Percentiles rank a stretch among this genome's conserved stretches.
phyloP scores from a whole-genome alignment of 2,888 invertebrate species.

The Coecobrya sp. region DNA sequence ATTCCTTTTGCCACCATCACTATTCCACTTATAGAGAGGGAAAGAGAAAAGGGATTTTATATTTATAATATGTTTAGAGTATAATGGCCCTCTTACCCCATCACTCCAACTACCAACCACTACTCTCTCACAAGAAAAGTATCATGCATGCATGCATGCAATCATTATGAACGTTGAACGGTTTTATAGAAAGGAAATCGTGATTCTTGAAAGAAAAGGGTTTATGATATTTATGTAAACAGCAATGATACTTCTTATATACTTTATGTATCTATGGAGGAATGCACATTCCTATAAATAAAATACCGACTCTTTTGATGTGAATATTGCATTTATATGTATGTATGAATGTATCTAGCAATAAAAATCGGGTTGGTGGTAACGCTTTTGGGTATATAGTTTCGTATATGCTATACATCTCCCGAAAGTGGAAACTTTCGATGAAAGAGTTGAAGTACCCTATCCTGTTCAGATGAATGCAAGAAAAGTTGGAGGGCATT shows the following conservation, averaged over 20 bases:
- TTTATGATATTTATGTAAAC: conserved; percentile 13
- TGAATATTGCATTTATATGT: neutral
- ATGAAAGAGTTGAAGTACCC: conserved; percentile 23
- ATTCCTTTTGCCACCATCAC: neutral
- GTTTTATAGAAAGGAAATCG: conserved; percentile 55
- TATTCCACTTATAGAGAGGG: neutral
- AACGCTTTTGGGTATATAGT: neutral
- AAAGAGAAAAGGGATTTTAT: conserved; percentile 21
- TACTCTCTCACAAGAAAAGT: conserved; percentile 2
- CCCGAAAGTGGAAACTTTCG: neutral
- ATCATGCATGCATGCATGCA: conserved; percentile 37
- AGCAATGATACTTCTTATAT: neutral
- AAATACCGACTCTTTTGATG: neutral
- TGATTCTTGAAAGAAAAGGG: conserved; percentile 58
- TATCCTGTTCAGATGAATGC: conserved; percentile 9
- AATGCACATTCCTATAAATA: conserved; percentile 23
- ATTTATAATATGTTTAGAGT: conserved; percentile 10
- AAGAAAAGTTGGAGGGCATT: conserved; percentile 26
- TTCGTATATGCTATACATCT: neutral
- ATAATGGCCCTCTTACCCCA: neutral
- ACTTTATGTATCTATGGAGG: neutral
- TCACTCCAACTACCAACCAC: neutral
- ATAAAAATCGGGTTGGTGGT: neutral
- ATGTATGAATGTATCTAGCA: too few relatives aligned
- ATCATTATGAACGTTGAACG: conserved; percentile 41